A percentile compares a stretch with the other conserved stretches of the same genome.
These are phyloP conservation scores for Pelecanoides urinatrix DNA, from an alignment of 2,113 vertebrate species.

Conservation along the genomic window DNA sequence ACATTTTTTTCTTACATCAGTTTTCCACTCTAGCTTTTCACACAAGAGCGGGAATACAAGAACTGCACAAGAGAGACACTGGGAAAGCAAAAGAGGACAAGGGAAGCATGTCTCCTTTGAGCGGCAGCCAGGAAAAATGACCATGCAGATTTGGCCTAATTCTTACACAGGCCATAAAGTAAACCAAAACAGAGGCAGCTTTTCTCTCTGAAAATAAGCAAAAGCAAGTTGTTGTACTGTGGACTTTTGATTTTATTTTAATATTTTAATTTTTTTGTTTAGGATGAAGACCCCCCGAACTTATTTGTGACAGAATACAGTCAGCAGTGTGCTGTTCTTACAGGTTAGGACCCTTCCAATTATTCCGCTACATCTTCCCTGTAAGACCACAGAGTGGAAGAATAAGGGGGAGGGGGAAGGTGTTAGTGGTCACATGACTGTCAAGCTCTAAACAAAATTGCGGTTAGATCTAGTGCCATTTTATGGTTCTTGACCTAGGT, in stretches of 20 bases:
- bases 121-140: neutral
- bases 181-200: neutral
- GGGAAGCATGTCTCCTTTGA: neutral
- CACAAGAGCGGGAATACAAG: neutral
- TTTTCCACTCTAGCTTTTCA: neutral
- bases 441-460: neutral
- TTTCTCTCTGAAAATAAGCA: neutral
- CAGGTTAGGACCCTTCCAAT: constrained; percentile 15
- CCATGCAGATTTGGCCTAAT: neutral
- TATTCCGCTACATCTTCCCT: neutral
- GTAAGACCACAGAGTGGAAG: neutral
- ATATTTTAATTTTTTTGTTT: neutral
- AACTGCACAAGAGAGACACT: neutral
- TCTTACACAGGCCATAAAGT: neutral
- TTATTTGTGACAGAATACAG: constrained; percentile 42
- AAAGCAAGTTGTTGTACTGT: neutral
- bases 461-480: neutral
- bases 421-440: neutral
- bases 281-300: constrained; percentile 21
- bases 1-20: neutral
- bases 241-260: neutral
- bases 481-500: neutral
- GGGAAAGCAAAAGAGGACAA: neutral
- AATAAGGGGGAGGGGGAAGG: neutral
- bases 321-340: neutral